Evolutionary conservation across 64 coral and sea anemone species (phyloP).

Genomic region (Stichodactyla mertensii): DNA sequence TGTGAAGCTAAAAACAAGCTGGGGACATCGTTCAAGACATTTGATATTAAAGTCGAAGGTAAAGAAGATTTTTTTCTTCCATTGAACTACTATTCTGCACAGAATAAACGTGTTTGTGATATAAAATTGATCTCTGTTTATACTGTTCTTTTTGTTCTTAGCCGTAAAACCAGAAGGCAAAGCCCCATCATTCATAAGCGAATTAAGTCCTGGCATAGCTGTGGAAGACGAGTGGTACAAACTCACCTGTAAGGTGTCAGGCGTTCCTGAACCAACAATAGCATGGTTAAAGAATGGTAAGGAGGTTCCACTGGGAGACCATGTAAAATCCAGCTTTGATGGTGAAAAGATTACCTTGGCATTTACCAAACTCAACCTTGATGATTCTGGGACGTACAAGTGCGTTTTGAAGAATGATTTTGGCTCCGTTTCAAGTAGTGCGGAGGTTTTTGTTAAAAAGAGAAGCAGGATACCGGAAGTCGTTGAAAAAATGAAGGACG

Average conservation of each 20-base stretch:
- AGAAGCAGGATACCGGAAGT: conserved; percentile 51
- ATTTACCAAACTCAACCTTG: conserved; percentile 32
- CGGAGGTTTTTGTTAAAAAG: conserved; percentile 61
- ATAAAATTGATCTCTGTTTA: neutral
- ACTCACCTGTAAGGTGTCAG: conserved; percentile 55
- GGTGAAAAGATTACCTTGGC: conserved; percentile 43
- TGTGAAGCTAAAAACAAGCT: conserved; percentile 38
- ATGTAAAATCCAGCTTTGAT: conserved; percentile 43
- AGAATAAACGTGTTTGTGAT: neutral
- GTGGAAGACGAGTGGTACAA: conserved; percentile 56
- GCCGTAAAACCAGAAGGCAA: conserved; percentile 54
- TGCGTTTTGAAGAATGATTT: conserved; percentile 51
- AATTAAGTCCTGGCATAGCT: conserved; percentile 39
- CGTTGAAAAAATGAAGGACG: conserved; percentile 49
- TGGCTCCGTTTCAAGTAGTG: conserved; percentile 39
- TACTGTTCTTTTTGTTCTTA: conserved; percentile 2
- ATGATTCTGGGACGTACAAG: conserved; percentile 68
- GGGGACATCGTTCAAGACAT: conserved; percentile 8
- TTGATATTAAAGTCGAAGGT: conserved; percentile 29
- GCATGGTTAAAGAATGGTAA: conserved; percentile 68
- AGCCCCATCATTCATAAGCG: conserved; percentile 50
- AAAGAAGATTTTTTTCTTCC: neutral
- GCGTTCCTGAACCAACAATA: conserved; percentile 66
- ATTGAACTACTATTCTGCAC: too few relatives aligned
- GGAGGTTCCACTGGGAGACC: conserved; percentile 34